Percentiles rank a stretch among this genome's conserved stretches.
These are phyloP conservation scores for Neosalanx taihuensis DNA, from an alignment of 2,797 vertebrate genomes.

Conservation along the genomic window DNA sequence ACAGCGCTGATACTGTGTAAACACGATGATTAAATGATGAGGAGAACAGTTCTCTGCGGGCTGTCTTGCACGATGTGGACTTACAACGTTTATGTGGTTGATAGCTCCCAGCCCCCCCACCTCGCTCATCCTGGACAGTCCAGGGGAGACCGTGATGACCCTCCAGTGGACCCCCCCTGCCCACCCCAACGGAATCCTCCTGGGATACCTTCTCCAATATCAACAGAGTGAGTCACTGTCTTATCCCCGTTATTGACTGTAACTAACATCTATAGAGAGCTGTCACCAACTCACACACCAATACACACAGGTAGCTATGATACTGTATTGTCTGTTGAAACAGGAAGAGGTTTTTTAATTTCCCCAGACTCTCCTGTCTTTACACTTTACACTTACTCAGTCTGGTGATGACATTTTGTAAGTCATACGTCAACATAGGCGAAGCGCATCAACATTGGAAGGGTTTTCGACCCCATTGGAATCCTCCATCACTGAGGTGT, in stretches of 20 bases:
- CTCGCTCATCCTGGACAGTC: slow-evolving; percentile 75
- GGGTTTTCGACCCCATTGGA: not conserved
- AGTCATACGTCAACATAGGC: not conserved
- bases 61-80: too few relatives aligned
- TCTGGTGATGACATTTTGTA: not conserved
- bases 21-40: too few relatives aligned
- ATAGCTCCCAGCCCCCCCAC: slow-evolving; percentile 80
- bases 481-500: slow-evolving; percentile 37
- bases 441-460: not conserved
- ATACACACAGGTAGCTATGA: too few relatives aligned
- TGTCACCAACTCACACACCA: too few relatives aligned
- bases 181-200: slow-evolving; percentile 77
- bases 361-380: not conserved
- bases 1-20: too few relatives aligned
- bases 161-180: slow-evolving; percentile 79
- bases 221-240: slow-evolving; percentile 67
- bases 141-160: slow-evolving; percentile 77
- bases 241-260: too few relatives aligned
- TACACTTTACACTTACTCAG: not conserved
- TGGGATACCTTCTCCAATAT: slow-evolving; percentile 77
- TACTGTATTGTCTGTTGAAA: too few relatives aligned
- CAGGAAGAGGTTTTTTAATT: too few relatives aligned
- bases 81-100: slow-evolving; percentile 13
- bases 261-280: too few relatives aligned
- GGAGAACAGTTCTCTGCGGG: too few relatives aligned